A percentile compares a stretch with the other conserved stretches of the same genome.
phyloP scores from a whole-genome alignment of 2,797 vertebrate species.

The Phoeniculus purpureus region DNA sequence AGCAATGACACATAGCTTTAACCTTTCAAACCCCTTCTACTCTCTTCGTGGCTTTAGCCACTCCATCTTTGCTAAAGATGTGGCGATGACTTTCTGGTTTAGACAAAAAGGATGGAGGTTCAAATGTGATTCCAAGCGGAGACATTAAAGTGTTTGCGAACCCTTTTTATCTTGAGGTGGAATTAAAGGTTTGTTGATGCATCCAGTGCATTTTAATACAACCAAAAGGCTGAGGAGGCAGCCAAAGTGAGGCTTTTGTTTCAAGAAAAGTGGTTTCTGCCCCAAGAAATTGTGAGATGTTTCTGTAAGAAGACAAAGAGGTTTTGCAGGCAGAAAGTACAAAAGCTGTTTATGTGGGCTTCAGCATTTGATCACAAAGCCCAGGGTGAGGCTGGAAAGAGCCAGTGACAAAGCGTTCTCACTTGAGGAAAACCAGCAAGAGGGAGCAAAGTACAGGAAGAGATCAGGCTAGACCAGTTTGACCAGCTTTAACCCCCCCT shows the following conservation, averaged over 20 bases:
- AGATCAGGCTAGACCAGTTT: slow-evolving; percentile 6
- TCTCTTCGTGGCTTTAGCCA: neutral
- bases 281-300: slow-evolving; percentile 34
- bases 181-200: slow-evolving; percentile 40
- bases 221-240: neutral
- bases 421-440: slow-evolving; percentile 33
- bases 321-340: slow-evolving; percentile 57
- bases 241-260: slow-evolving; percentile 52
- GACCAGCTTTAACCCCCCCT: neutral
- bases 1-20: neutral
- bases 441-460: neutral
- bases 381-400: slow-evolving; percentile 28
- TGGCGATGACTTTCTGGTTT: neutral
- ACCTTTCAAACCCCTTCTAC: neutral
- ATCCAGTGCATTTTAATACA: slow-evolving; percentile 30
- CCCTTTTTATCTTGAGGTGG: slow-evolving; percentile 22
- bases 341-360: slow-evolving; percentile 46
- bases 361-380: slow-evolving; percentile 46
- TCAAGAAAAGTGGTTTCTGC: slow-evolving; percentile 54
- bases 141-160: neutral
- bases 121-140: neutral
- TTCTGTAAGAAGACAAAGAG: slow-evolving; percentile 37
- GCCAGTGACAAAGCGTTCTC: slow-evolving; percentile 17
- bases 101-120: neutral
- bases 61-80: neutral